Evolutionary conservation across 2,888 invertebrate species (phyloP).

Genomic region (Thalpophila matura): DNA sequence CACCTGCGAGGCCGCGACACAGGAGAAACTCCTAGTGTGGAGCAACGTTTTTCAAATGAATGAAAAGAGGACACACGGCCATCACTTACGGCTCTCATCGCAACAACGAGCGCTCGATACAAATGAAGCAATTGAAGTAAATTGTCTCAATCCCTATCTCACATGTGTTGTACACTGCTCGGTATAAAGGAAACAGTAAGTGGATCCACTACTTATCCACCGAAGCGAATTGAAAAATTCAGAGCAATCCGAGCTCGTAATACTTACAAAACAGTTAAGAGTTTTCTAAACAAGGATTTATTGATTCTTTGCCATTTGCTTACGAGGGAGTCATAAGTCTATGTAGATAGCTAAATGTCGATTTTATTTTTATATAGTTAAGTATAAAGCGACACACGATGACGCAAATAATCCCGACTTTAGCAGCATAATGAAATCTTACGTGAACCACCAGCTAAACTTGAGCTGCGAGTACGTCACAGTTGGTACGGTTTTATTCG

Average conservation of each 20-base stretch:
- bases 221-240: constrained; percentile 7
- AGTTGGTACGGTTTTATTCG: constrained; percentile 2
- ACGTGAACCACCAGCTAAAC: constrained; percentile 20
- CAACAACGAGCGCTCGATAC: constrained; percentile 16
- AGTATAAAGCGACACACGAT: constrained; percentile 16
- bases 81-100: not conserved
- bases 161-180: not conserved
- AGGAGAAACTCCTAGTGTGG: no score
- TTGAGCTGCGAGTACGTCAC: constrained; percentile 10
- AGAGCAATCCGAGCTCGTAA: not conserved
- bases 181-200: constrained; percentile 5
- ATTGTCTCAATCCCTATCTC: constrained; percentile 7
- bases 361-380: constrained; percentile 21
- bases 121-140: constrained; percentile 29
- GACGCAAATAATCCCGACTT: constrained; percentile 48
- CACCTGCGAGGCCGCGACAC: no score
- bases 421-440: constrained; percentile 35
- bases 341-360: not conserved
- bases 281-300: not conserved
- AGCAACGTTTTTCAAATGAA: no score
- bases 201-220: constrained; percentile 12
- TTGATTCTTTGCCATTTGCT: no score
- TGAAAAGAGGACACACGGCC: not conserved
- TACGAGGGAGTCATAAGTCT: no score
- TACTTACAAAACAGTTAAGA: not conserved